Percentiles rank a stretch among this genome's conserved stretches.
Evolutionary conservation across 2,113 vertebrate genomes (phyloP).

Genomic region (Sorex fumeus): DNA sequence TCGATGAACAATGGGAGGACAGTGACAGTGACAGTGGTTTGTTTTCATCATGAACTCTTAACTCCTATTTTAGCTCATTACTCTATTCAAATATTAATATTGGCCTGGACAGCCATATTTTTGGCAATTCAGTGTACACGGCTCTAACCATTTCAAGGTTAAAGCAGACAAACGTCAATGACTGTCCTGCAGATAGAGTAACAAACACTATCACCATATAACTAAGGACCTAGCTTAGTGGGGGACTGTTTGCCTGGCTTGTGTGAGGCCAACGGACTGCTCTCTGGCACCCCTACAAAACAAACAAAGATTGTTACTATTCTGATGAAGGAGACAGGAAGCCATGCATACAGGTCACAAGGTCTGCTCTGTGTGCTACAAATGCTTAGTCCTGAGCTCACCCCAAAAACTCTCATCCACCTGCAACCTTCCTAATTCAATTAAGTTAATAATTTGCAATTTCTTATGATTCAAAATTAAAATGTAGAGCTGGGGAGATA

Average conservation of each 20-base stretch:
- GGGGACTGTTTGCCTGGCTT: too few relatives aligned
- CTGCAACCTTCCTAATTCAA: slow-evolving; percentile 34
- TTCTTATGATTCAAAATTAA: slow-evolving; percentile 50
- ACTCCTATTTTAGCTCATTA: neutral
- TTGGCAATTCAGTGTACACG: neutral
- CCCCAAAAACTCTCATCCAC: neutral
- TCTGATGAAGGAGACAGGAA: slow-evolving; percentile 4
- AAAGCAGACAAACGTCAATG: slow-evolving; percentile 19
- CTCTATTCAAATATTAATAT: slow-evolving; percentile 11
- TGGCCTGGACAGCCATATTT: slow-evolving; percentile 37
- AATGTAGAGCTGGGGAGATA: neutral
- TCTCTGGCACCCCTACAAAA: too few relatives aligned
- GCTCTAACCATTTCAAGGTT: slow-evolving; percentile 35
- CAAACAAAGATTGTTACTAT: neutral
- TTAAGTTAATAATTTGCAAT: neutral
- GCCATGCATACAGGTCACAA: neutral
- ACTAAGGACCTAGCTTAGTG: too few relatives aligned
- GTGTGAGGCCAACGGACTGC: too few relatives aligned
- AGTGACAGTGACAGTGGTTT: too few relatives aligned
- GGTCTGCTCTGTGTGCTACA: neutral
- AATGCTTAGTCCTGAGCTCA: neutral
- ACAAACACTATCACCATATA: neutral
- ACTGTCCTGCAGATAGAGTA: neutral
- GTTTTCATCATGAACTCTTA: neutral
- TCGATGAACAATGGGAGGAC: too few relatives aligned